Evolutionary conservation across 2,113 vertebrate genomes (phyloP).

Genomic region (Mus musculus): GRCm39 chrX:142889001-142889500

Average conservation of each 20-base stretch:
- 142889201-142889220: neutral
- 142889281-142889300: slow-evolving; percentile 36
- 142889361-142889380: slow-evolving; percentile 41
- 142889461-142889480: neutral
- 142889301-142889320: neutral
- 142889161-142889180: too few relatives aligned
- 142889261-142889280: neutral
- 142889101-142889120: neutral
- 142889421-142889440: neutral
- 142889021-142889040: slow-evolving; percentile 18
- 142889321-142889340: slow-evolving; percentile 30
- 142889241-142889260: neutral
- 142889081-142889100: neutral
- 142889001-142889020: neutral
- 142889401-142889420: neutral
- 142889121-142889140: neutral
- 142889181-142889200: neutral
- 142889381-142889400: neutral
- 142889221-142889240: neutral
- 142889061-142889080: slow-evolving; percentile 30
- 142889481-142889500: slow-evolving; percentile 24
- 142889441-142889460: slow-evolving; percentile 37
- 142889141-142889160: neutral
- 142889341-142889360: slow-evolving; percentile 30
- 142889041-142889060: neutral